Base-by-base conservation (phyloP, 2,797 vertebrate species). In the Danio aesculapii region DNA sequence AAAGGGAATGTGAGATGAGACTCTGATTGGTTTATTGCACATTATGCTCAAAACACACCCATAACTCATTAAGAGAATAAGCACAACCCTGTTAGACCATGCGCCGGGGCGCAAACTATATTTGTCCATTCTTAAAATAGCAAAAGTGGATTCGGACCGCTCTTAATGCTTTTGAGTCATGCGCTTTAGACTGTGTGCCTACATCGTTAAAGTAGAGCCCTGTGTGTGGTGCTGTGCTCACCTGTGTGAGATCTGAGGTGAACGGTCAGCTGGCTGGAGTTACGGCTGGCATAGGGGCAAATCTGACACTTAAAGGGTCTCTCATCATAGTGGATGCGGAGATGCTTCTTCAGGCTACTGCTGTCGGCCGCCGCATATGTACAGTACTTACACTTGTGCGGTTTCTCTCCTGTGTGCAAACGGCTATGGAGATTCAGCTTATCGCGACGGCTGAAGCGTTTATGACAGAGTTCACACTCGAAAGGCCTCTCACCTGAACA, bases 301-400 rank as follows among this genome's bases (percentile, higher is more conserved):
- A 99, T 96, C 94, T 99, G 98, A 87, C 98, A 99, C 64, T 98
- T 98, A 81, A 98, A 99, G n/a, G 98, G 98, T 8, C 97, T 94
- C 83, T 99, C 97, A 0, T 99, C 95, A 0, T 96, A 97, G 89
- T 99, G 98, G 80, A 99, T 98, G 0, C 98, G 95, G 84, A 98
- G 93, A 91, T 99, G 98, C 86, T 99, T 99, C 92, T 97, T 98
- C 83, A 99, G 88, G 64, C 98, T 99, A 94, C 98, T 99, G 94
- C 97, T 98, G 94, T 99, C 98, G 0, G 98, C 97, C 0, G 98
- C 97, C 0, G 98, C 96, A 0, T 99, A 99, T 30, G 96, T 88
- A 46, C 98, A 99, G 85, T 95, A 94, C 79, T 97, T 97, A 52
- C 98, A 99, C 85, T 98, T 98, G 93, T 99, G 97, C 0, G 98